phyloP scores from a whole-genome alignment of 2,113 vertebrate species.

The Dipodomys spectabilis region DNA sequence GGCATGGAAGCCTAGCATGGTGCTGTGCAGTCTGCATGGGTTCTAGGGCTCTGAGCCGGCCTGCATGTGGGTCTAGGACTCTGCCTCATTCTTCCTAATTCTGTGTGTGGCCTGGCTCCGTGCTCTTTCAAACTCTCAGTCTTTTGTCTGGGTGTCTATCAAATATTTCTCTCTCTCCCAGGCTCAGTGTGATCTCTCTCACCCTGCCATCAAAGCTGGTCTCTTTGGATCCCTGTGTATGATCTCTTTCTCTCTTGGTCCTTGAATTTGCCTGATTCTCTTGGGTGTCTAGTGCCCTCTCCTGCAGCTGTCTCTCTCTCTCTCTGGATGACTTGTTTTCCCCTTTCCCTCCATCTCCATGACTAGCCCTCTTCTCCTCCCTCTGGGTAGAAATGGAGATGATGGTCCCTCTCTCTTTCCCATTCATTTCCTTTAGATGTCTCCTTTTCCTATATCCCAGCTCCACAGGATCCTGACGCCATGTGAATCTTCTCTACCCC shows the following conservation, averaged over 20 bases:
- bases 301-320: neutral
- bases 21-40: neutral
- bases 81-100: neutral
- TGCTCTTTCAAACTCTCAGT: neutral
- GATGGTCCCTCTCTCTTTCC: neutral
- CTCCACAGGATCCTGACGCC: neutral
- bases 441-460: neutral
- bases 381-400: neutral
- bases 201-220: neutral
- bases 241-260: neutral
- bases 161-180: neutral
- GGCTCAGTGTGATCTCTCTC: fast-evolving
- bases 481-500: neutral
- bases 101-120: neutral
- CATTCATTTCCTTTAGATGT: neutral
- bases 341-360: neutral
- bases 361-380: neutral
- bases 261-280: neutral
- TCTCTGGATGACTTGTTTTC: neutral
- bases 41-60: neutral
- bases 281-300: neutral
- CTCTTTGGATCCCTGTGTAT: neutral
- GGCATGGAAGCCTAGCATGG: neutral
- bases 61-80: neutral
- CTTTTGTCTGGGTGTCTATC: neutral